Evolutionary conservation across 2,888 invertebrate species (phyloP), one percentile per base, ranked within the genome.

Genomic region (Rotaria socialis): DNA sequence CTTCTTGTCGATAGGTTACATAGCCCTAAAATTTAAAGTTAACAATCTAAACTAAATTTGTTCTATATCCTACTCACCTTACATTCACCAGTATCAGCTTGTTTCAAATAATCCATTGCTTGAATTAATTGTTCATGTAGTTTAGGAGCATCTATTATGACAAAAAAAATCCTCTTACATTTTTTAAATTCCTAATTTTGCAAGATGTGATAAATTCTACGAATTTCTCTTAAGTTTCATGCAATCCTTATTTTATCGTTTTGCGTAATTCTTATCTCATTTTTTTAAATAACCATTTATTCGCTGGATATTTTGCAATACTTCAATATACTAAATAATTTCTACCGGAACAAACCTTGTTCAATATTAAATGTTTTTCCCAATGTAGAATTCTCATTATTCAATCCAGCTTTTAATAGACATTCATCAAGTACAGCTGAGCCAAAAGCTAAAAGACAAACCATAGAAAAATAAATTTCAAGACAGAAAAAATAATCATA

Each of bases 371-470:
- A 95, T 24, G 93, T 94, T 90, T 94, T 94, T 6, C 93, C 91
- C 85, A 92, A 87, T 87, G 90, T 90, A 50, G 90, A 90, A 88
- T 93, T 92, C 5, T 93, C 91, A 1, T 92, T 89, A 88, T 80
- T 80, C 3, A 97, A 93, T 55, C 94, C 94, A 87, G 93, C 93
- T 89, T 93, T 93, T 41, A 94, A 89, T 5, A 98, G 92, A n/a
- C 95, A 94, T 90, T 98, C 97, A 89, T 97, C 96, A 88, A 98
- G 94, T 67, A 99, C 92, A 0, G 96, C 93, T 41, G 96, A 94
- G 8, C 98, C 97, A 92, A 95, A 97, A 91, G 95, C 96, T 94
- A 91, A 11, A 52, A 52, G 5, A 16, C 4, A 16, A 52, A 52
- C 16, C 3, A 14, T 11, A 52, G 4, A 16, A 90, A 90, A 47